These are phyloP conservation scores for Numenius phaeopus DNA, from an alignment of 2,797 vertebrate genomes.

Conservation along the genomic window DNA sequence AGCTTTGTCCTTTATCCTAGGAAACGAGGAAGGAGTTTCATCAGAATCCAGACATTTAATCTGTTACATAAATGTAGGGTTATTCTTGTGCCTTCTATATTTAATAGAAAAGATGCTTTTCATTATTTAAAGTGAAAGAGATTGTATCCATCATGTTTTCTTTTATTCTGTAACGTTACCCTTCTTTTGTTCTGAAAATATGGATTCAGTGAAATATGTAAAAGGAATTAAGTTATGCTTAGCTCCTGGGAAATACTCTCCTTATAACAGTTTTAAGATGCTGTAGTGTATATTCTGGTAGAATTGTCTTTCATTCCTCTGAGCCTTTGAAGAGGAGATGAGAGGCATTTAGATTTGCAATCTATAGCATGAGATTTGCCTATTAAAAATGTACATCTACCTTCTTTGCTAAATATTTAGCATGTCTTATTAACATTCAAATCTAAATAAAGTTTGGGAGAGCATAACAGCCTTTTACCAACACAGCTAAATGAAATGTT, in stretches of 20 bases:
- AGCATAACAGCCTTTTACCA: background rate
- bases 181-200: background rate
- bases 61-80: conserved; percentile 23
- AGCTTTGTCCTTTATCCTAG: conserved; percentile 3
- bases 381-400: background rate
- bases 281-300: background rate
- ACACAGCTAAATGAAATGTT: background rate
- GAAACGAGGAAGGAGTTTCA: background rate
- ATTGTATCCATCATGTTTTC: background rate
- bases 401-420: background rate
- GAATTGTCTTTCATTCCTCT: conserved; percentile 12
- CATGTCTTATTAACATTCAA: background rate
- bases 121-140: conserved; percentile 20
- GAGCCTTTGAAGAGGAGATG: conserved; percentile 50
- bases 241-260: conserved; percentile 20
- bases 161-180: background rate
- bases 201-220: background rate
- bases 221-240: background rate
- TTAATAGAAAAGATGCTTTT: conserved; percentile 24
- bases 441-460: background rate
- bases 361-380: background rate
- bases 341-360: conserved; percentile 35
- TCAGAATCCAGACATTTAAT: conserved; percentile 32
- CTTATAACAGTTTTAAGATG: background rate
- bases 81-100: background rate